Conservation (phyloP, 2,888 invertebrate species). For the Gastrophysa polygoni region DNA sequence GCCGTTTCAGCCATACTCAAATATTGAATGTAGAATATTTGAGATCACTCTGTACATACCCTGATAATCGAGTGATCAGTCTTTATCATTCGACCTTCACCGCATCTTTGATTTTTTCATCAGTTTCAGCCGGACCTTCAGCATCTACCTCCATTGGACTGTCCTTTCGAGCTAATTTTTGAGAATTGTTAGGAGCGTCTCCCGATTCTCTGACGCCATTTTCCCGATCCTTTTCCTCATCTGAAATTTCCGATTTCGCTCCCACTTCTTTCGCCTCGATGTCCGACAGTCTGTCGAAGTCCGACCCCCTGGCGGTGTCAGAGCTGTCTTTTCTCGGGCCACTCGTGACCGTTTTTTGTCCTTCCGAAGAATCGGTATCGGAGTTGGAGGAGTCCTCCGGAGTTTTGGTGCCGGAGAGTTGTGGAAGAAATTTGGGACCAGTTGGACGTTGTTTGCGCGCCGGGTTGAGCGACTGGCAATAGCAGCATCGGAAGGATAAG, state of each 20-base stretch:
- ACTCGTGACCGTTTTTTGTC: conserved; percentile 19
- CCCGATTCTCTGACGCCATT: neutral
- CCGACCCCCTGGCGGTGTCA: conserved; percentile 39
- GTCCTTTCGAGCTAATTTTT: neutral
- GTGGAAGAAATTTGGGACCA: conserved; percentile 67
- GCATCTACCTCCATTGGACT: neutral
- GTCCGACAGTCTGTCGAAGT: conserved; percentile 42
- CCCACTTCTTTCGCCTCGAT: conserved; percentile 28
- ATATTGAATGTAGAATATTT: no score
- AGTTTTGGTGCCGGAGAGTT: conserved; percentile 14
- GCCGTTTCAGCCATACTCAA: no score
- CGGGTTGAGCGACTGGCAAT: conserved; percentile 85
- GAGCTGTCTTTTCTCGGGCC: conserved; percentile 31
- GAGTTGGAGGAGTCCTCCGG: conserved; percentile 49
- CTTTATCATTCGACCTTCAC: neutral
- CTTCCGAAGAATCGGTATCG: conserved; percentile 48
- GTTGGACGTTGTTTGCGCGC: conserved; percentile 85
- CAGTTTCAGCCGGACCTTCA: neutral
- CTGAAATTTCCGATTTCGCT: neutral
- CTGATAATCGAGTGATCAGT: neutral
- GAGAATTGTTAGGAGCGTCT: neutral
- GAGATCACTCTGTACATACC: neutral
- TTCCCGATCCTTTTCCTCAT: neutral
- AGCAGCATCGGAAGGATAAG: conserved; percentile 87
- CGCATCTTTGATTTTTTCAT: neutral